Conservation (phyloP, 2,888 invertebrate species). For the Agrochola lychnidis region DNA sequence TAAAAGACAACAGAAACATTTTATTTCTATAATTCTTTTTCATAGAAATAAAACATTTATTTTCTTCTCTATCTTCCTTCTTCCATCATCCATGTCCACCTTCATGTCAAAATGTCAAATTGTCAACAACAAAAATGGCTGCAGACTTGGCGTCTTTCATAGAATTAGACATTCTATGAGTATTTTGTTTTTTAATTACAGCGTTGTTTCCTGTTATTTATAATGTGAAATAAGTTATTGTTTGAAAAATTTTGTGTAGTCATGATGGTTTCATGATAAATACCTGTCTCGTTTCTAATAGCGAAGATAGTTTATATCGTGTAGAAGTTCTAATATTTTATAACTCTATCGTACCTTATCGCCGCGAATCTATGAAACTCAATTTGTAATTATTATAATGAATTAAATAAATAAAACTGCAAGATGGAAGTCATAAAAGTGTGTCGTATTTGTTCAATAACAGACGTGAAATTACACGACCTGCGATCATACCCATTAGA, state of each 20-base stretch:
- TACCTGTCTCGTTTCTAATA: constrained; percentile 15
- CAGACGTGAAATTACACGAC: constrained; percentile 80
- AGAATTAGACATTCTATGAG: constrained; percentile 80
- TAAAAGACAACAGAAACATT: too few relatives aligned
- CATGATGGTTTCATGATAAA: neutral
- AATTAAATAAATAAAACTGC: constrained; percentile 35
- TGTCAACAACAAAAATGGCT: constrained; percentile 73
- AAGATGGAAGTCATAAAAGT: constrained; percentile 76
- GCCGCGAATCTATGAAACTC: constrained; percentile 57
- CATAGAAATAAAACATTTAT: constrained; percentile 3
- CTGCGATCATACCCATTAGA: constrained; percentile 77
- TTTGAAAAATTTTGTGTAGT: constrained; percentile 7
- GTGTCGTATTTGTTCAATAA: constrained; percentile 83
- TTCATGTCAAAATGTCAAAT: constrained; percentile 18
- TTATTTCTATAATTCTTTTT: too few relatives aligned
- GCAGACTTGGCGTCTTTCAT: constrained; percentile 78
- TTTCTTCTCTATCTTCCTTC: too few relatives aligned
- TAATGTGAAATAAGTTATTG: neutral
- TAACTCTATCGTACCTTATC: constrained; percentile 75
- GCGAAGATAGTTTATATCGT: neutral
- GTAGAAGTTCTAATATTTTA: constrained; percentile 85
- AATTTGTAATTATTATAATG: constrained; percentile 30
- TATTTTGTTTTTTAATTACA: constrained; percentile 25
- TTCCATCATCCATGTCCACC: too few relatives aligned
- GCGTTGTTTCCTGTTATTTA: neutral